phyloP scores from a whole-genome alignment of 2,113 vertebrate genomes.

The Lycaon pictus region DNA sequence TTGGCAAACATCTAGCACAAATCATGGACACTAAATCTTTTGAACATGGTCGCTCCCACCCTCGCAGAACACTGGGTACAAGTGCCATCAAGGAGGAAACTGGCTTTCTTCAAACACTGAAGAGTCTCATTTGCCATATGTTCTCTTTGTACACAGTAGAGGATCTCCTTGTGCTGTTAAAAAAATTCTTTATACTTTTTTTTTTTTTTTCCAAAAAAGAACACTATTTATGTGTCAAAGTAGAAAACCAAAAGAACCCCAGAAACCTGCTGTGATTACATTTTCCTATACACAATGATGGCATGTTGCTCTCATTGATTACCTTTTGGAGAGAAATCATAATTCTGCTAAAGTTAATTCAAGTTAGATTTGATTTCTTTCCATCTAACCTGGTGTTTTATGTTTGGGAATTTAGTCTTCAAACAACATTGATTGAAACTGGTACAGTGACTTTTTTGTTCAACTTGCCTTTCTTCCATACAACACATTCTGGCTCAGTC shows the following conservation, averaged over 20 bases:
- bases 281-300: background rate
- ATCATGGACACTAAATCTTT: slow-evolving; percentile 1
- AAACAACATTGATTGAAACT: background rate
- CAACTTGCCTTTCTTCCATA: background rate
- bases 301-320: background rate
- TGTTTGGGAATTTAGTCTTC: background rate
- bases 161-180: background rate
- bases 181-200: background rate
- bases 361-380: background rate
- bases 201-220: background rate
- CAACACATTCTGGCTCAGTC: background rate
- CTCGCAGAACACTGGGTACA: too few species aligned
- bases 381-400: background rate
- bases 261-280: slow-evolving; percentile 4
- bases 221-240: background rate
- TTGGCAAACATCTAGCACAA: slow-evolving; percentile 17
- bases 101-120: slow-evolving; percentile 21
- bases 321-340: background rate
- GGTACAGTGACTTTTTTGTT: background rate
- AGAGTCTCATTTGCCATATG: slow-evolving; percentile 47
- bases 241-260: background rate
- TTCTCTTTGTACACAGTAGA: background rate
- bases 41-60: background rate
- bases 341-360: slow-evolving; percentile 43
- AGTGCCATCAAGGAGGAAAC: background rate